Evolutionary conservation across 1,140 invertebrate species (phyloP).

Genomic region (Meloidogyne chitwoodi): DNA sequence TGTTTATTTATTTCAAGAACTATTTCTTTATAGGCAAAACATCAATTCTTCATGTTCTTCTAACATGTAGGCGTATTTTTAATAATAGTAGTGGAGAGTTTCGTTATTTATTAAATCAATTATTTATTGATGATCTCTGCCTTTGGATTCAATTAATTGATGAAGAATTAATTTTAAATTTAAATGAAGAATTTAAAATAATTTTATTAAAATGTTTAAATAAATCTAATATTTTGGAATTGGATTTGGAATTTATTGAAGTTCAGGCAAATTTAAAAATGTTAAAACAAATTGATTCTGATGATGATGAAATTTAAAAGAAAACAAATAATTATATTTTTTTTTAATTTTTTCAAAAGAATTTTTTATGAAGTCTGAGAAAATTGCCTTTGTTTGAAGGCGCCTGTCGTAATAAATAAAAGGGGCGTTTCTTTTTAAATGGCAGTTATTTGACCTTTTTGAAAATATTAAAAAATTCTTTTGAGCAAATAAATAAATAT

Average conservation of each 20-base stretch:
- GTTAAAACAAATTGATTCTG: conserved; percentile 6
- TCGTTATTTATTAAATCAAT: conserved; percentile 77
- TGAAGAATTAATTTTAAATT: conserved; percentile 57
- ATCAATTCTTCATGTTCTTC: conserved; percentile 73
- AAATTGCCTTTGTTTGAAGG: too few relatives aligned
- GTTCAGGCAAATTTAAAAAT: conserved; percentile 2
- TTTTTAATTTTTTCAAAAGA: too few relatives aligned
- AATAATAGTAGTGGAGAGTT: conserved; percentile 67
- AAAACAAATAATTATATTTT: too few relatives aligned
- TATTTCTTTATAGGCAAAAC: conserved; percentile 64
- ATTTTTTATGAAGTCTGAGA: too few relatives aligned
- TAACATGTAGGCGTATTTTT: conserved; percentile 73
- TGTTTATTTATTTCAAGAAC: not conserved
- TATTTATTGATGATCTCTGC: conserved; percentile 82
- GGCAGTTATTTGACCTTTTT: too few relatives aligned
- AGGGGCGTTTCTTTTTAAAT: too few relatives aligned
- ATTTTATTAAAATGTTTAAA: not conserved
- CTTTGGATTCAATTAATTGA: conserved; percentile 74
- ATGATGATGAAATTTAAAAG: not conserved
- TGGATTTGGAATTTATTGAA: conserved; percentile 20
- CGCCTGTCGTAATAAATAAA: too few relatives aligned
- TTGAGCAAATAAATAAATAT: too few relatives aligned
- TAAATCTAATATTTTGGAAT: conserved; percentile 7
- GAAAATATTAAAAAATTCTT: too few relatives aligned
- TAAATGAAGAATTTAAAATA: conserved; percentile 60